Conservation (phyloP, 2,888 invertebrate genomes). For the Ceraclea dissimilis region DNA sequence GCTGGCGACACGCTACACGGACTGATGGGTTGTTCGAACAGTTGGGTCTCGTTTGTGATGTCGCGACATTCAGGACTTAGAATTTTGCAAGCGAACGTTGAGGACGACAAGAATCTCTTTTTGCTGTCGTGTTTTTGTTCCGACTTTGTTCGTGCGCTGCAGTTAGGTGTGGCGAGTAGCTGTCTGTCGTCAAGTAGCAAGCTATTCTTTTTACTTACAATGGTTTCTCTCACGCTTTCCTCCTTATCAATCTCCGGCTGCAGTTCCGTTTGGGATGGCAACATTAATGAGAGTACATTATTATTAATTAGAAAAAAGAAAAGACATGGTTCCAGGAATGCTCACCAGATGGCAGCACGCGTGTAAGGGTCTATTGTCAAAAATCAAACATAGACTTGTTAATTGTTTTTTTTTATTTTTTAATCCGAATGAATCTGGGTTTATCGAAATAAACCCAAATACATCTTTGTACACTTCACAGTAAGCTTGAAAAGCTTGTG, state of each 20-base stretch:
- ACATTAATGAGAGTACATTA: conserved; percentile 26
- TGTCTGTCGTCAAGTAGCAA: not conserved
- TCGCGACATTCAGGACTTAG: conserved; percentile 4
- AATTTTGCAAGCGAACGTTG: conserved; percentile 1
- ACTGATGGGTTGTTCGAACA: not conserved
- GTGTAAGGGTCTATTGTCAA: too few relatives aligned
- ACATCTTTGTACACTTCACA: too few relatives aligned
- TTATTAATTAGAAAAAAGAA: conserved; percentile 4
- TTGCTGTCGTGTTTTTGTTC: conserved; percentile 1
- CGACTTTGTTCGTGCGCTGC: not conserved
- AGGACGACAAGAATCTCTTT: conserved; percentile 1
- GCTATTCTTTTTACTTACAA: conserved; percentile 35
- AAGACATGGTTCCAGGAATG: too few relatives aligned
- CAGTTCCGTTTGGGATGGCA: conserved; percentile 31
- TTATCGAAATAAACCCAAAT: too few relatives aligned
- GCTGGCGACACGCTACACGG: conserved; percentile 6
- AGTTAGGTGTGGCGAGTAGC: too few relatives aligned
- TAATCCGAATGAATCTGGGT: too few relatives aligned
- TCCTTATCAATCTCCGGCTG: conserved; percentile 35
- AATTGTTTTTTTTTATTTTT: too few relatives aligned
- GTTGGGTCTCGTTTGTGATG: conserved; percentile 3
- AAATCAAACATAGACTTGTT: too few relatives aligned
- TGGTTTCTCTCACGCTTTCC: conserved; percentile 30
- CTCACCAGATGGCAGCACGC: too few relatives aligned
- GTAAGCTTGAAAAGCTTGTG: too few relatives aligned